phyloP scores from a whole-genome alignment of 2,888 invertebrate species.

The Cephus nigrinus region DNA sequence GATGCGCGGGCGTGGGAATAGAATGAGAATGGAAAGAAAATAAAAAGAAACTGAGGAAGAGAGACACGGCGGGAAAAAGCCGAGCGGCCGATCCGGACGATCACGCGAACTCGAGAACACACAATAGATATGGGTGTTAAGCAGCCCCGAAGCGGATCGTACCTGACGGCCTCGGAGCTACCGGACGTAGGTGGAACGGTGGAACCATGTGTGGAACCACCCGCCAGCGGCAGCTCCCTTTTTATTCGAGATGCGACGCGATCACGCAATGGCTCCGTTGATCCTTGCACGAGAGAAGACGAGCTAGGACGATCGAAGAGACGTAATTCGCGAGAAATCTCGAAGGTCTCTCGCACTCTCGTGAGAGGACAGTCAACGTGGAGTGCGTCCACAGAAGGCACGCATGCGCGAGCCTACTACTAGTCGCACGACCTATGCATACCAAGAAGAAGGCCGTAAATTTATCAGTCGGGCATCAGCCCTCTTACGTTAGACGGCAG shows the following conservation, averaged over 20 bases:
- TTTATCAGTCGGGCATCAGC: constrained; percentile 51
- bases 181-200: constrained; percentile 58
- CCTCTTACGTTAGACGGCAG: constrained; percentile 35
- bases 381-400: no score
- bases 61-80: not conserved
- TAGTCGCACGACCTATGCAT: constrained; percentile 31
- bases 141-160: constrained; percentile 1
- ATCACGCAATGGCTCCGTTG: no score
- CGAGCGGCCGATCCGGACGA: constrained; percentile 1
- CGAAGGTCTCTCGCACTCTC: no score
- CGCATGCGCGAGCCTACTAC: not conserved
- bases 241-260: constrained; percentile 5
- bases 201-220: constrained; percentile 37
- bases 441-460: constrained; percentile 48
- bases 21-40: constrained; percentile 17
- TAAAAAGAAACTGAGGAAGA: constrained; percentile 2
- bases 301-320: no score
- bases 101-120: constrained; percentile 25
- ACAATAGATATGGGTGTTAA: no score
- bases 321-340: no score
- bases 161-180: constrained; percentile 43
- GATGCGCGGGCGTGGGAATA: not conserved
- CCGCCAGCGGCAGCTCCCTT: constrained; percentile 54
- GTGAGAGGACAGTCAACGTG: no score
- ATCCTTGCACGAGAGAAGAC: no score